These are phyloP conservation scores for Mythimna lalbum DNA, from an alignment of 2,888 invertebrate genomes.

Conservation along the genomic window DNA sequence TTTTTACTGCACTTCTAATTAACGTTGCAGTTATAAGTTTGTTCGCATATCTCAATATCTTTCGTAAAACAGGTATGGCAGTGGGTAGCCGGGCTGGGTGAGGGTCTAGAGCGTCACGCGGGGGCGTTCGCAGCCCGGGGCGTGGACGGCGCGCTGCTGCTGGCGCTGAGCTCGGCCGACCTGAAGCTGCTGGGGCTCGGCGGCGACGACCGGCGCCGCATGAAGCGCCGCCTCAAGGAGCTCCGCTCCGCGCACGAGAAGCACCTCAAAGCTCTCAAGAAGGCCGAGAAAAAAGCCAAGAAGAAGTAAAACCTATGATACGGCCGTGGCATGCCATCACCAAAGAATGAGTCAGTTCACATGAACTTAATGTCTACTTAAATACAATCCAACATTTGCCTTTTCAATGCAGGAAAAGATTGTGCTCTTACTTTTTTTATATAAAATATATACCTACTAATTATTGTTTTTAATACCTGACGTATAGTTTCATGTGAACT, in stretches of 20 bases:
- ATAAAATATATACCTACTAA: conserved; percentile 11
- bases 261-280: conserved; percentile 95
- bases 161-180: conserved; percentile 97
- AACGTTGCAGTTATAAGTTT: background rate
- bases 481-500: conserved; percentile 63
- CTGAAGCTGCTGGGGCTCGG: conserved; percentile 96
- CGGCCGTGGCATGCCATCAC: conserved; percentile 64
- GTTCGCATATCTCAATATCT: background rate
- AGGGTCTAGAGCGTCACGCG: conserved; percentile 97
- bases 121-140: conserved; percentile 96
- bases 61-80: conserved; percentile 94
- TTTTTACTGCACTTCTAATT: background rate
- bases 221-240: conserved; percentile 96
- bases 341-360: conserved; percentile 75
- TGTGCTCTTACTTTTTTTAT: conserved; percentile 11
- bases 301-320: conserved; percentile 89
- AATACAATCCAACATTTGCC: conserved; percentile 25
- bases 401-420: conserved; percentile 19
- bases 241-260: conserved; percentile 95
- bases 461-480: conserved; percentile 14
- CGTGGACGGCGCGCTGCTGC: conserved; percentile 96
- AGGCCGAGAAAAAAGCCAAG: conserved; percentile 95
- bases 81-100: conserved; percentile 95
- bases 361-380: conserved; percentile 50
- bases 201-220: conserved; percentile 94